Conservation (phyloP, 1,140 invertebrate species). For the Scaptomyza pallida region DNA sequence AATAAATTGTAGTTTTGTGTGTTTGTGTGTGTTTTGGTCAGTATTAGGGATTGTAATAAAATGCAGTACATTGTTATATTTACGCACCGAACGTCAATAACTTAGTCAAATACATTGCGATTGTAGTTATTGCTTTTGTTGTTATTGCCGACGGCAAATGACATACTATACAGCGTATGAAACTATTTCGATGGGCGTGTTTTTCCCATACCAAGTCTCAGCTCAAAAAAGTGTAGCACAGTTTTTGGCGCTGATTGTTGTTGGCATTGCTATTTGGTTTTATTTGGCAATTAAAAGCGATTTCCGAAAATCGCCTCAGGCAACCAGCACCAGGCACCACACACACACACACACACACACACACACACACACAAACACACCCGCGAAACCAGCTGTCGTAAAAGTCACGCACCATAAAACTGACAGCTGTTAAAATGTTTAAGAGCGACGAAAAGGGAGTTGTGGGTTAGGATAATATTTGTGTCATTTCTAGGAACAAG, state of each 20-base stretch:
- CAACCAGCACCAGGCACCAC: conserved; percentile 5
- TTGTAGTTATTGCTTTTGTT: conserved; percentile 19
- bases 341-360: neutral
- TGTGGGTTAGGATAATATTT: neutral
- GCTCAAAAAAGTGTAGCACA: conserved; percentile 51
- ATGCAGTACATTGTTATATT: conserved; percentile 58
- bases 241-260: conserved; percentile 64
- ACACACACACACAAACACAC: neutral
- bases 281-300: conserved; percentile 79
- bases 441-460: conserved; percentile 18
- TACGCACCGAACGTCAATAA: conserved; percentile 64
- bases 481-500: conserved; percentile 12
- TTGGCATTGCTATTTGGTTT: conserved; percentile 61
- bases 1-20: conserved; percentile 34
- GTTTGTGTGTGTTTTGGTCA: conserved; percentile 1
- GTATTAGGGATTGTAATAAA: conserved; percentile 61
- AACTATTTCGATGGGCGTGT: conserved; percentile 57
- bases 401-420: conserved; percentile 80
- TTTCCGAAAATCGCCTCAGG: conserved; percentile 69
- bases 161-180: conserved; percentile 50
- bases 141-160: conserved; percentile 5
- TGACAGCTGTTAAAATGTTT: conserved; percentile 78
- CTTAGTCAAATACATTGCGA: conserved; percentile 20
- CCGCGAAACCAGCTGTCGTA: conserved; percentile 63
- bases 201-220: neutral